These are phyloP conservation scores for Eidolon dupreanum DNA, from an alignment of 2,797 vertebrate genomes.

Conservation along the genomic window DNA sequence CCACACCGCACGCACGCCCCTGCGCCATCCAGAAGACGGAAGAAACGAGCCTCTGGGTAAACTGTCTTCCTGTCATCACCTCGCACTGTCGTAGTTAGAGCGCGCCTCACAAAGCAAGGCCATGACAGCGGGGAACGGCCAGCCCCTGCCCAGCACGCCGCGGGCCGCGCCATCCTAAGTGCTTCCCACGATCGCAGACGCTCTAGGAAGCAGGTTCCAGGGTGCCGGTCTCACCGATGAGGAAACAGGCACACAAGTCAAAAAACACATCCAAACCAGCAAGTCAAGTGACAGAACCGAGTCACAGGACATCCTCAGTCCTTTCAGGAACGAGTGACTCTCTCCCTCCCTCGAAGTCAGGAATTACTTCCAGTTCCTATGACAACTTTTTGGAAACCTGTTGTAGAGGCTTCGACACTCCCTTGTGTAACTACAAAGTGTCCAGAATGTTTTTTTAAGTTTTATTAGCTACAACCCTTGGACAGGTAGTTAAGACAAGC, in stretches of 20 bases:
- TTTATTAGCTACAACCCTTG: neutral
- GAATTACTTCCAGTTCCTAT: neutral
- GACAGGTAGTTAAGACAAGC: neutral
- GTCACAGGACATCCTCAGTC: neutral
- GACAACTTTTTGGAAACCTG: neutral
- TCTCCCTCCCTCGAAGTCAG: neutral
- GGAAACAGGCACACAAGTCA: neutral
- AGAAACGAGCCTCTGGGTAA: neutral
- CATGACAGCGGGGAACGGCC: too few species aligned
- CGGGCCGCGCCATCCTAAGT: fast-evolving
- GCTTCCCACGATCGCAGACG: too few species aligned
- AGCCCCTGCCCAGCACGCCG: too few species aligned
- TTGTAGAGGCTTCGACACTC: neutral
- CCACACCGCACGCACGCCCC: neutral
- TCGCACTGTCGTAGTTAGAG: neutral
- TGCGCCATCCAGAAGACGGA: neutral
- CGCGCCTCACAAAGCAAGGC: neutral
- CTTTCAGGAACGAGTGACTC: neutral
- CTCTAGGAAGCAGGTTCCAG: neutral
- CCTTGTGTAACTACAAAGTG: neutral
- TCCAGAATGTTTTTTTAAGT: neutral
- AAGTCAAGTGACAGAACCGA: neutral
- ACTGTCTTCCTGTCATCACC: neutral
- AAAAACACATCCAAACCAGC: neutral
- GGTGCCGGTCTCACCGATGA: neutral